phyloP scores from a whole-genome alignment of 1,140 invertebrate genomes.

The Gonioctena quinquepunctata region DNA sequence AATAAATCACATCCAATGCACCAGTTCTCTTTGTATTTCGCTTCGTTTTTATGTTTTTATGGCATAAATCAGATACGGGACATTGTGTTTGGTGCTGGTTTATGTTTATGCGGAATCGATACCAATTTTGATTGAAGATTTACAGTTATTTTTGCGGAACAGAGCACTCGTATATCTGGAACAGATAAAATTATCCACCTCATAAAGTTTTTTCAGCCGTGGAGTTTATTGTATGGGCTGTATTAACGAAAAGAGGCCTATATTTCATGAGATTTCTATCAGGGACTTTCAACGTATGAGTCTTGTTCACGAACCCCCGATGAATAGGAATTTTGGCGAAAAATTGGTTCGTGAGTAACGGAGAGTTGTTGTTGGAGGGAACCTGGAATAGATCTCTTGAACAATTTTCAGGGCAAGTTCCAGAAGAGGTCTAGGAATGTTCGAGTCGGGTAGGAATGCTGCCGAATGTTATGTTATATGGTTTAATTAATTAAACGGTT shows the following conservation, averaged over 20 bases:
- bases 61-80: conserved; percentile 18
- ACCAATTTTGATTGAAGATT: conserved; percentile 20
- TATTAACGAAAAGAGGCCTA: not conserved
- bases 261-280: not conserved
- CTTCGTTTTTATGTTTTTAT: conserved; percentile 14
- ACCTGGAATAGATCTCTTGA: no score
- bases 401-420: no score
- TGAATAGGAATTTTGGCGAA: no score
- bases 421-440: no score
- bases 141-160: conserved; percentile 10
- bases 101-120: conserved; percentile 17
- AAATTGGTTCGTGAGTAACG: no score
- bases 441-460: no score
- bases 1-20: conserved; percentile 20
- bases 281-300: no score
- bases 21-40: conserved; percentile 10
- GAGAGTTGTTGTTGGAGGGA: no score
- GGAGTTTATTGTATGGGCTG: not conserved
- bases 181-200: conserved; percentile 10
- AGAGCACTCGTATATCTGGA: not conserved
- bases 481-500: no score
- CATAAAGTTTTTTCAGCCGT: conserved; percentile 4
- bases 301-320: no score
- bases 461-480: no score
- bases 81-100: conserved; percentile 18